phyloP scores from a whole-genome alignment of 2,113 vertebrate species.

The Acanthochromis polyacanthus region DNA sequence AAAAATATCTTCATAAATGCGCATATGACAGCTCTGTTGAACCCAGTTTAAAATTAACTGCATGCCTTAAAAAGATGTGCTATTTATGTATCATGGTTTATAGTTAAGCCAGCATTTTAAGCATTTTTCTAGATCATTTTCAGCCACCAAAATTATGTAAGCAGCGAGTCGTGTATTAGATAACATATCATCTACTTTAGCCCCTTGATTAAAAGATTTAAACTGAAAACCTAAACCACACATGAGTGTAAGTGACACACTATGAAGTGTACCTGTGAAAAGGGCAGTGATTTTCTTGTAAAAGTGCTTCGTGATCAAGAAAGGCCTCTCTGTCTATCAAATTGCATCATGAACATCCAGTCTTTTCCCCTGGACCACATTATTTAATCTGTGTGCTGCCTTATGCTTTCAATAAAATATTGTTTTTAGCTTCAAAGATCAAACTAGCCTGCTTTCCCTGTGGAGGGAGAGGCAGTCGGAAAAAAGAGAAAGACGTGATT shows the following conservation, averaged over 20 bases:
- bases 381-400: conserved; percentile 57
- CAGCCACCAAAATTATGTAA: not conserved
- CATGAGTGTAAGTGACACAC: not conserved
- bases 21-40: no score
- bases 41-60: no score
- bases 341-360: conserved; percentile 59
- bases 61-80: no score
- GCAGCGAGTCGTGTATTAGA: not conserved
- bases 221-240: not conserved
- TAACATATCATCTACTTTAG: not conserved
- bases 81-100: not conserved
- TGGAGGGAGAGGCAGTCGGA: conserved; percentile 29
- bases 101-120: not conserved
- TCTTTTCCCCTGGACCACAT: conserved; percentile 33
- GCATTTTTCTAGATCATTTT: not conserved
- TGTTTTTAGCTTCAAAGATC: conserved; percentile 63
- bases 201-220: not conserved
- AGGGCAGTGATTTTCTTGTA: conserved; percentile 16
- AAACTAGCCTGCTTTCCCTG: conserved; percentile 50
- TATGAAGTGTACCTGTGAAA: conserved; percentile 1
- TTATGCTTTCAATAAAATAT: conserved; percentile 69
- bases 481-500: conserved; percentile 46
- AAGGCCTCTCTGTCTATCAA: conserved; percentile 39
- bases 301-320: conserved; percentile 16
- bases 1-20: no score